Evolutionary conservation across 2,797 vertebrate species (phyloP).

Genomic region (Manis javanica): DNA sequence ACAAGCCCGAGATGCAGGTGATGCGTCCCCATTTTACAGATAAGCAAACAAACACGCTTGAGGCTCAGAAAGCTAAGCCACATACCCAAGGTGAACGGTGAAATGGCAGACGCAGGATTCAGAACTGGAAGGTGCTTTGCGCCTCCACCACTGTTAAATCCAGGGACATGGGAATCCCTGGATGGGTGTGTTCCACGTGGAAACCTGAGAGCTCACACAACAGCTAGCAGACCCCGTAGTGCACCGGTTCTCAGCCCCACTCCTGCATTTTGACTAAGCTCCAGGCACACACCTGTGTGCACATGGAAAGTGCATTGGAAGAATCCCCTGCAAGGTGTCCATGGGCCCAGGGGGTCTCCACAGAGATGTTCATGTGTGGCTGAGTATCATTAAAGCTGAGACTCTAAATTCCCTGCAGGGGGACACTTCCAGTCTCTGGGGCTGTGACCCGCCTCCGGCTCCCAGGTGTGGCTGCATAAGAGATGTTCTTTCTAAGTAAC

Average conservation of each 20-base stretch:
- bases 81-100: accelerated
- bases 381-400: accelerated
- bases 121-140: not conserved
- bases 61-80: not conserved
- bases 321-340: too few species aligned
- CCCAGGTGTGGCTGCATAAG: accelerated
- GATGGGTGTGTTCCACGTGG: accelerated
- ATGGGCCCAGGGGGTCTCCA: not conserved
- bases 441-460: too few species aligned
- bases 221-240: accelerated
- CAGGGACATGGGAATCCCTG: too few species aligned
- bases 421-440: accelerated
- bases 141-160: not conserved
- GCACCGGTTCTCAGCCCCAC: accelerated
- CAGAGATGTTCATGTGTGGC: accelerated
- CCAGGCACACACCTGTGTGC: not conserved
- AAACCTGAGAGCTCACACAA: not conserved
- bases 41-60: accelerated
- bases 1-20: not conserved
- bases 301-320: not conserved
- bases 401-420: not conserved
- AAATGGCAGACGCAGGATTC: not conserved
- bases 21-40: accelerated
- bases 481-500: not conserved
- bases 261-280: not conserved